Conservation (phyloP, 2,797 vertebrate species). For the Sus cebifrons region DNA sequence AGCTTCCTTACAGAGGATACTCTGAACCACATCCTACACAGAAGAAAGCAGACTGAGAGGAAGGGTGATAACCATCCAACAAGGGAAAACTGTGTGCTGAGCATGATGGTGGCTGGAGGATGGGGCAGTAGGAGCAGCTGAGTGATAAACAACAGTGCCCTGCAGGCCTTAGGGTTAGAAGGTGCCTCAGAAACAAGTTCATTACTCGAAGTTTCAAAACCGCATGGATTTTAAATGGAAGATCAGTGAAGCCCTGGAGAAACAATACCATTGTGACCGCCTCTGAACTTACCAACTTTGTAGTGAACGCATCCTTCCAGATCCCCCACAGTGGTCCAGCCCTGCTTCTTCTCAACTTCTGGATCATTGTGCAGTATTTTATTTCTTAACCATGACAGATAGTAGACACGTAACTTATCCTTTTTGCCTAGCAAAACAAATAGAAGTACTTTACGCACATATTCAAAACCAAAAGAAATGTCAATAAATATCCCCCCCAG, state of each 20-base stretch:
- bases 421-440: constrained; percentile 95
- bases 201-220: neutral
- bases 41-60: neutral
- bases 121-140: no score
- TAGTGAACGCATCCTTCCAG: constrained; percentile 99
- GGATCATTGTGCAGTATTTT: constrained; percentile 99
- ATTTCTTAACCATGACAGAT: constrained; percentile 99
- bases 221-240: neutral
- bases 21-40: neutral
- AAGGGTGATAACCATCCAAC: neutral
- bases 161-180: neutral
- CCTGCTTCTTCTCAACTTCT: constrained; percentile 99
- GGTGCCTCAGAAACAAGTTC: neutral
- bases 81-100: no score
- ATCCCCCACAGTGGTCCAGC: constrained; percentile 98
- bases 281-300: constrained; percentile 95
- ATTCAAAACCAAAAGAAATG: constrained; percentile 38
- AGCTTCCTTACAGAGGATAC: neutral
- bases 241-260: neutral
- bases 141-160: neutral
- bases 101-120: no score
- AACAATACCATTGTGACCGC: neutral
- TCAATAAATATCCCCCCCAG: neutral
- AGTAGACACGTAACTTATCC: constrained; percentile 98
- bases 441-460: constrained; percentile 29